phyloP scores from a whole-genome alignment of 2,797 vertebrate species.

The Melanotaenia nigrans region DNA sequence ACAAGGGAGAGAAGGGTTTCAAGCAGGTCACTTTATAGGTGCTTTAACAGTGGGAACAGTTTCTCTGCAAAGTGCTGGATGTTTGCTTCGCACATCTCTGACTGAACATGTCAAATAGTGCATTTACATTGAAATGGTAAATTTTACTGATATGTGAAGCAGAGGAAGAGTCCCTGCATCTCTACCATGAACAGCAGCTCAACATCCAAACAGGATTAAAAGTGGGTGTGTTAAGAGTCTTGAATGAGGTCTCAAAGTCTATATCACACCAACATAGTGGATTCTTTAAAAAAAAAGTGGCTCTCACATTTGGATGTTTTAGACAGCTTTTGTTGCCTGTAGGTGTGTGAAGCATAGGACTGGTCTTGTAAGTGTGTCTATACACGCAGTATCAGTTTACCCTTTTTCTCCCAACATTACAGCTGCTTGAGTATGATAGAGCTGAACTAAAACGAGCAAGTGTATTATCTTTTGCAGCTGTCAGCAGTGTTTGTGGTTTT shows the following conservation, averaged over 20 bases:
- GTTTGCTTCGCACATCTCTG: constrained; percentile 68
- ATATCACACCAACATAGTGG: constrained; percentile 22
- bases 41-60: constrained; percentile 64
- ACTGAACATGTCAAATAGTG: constrained; percentile 68
- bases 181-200: background rate
- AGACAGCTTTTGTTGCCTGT: constrained; percentile 2
- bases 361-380: constrained; percentile 26
- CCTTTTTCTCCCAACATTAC: constrained; percentile 53
- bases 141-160: constrained; percentile 46
- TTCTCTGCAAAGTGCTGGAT: constrained; percentile 67
- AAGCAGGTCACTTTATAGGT: constrained; percentile 66
- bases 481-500: constrained; percentile 69
- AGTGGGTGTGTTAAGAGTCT: too few species aligned
- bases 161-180: constrained; percentile 38
- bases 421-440: constrained; percentile 61
- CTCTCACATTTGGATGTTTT: background rate
- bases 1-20: constrained; percentile 42
- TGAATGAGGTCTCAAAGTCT: background rate
- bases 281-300: constrained; percentile 10
- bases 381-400: constrained; percentile 52
- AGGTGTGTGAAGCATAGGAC: constrained; percentile 39
- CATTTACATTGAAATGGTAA: constrained; percentile 68
- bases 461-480: constrained; percentile 75
- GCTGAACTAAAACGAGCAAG: constrained; percentile 58
- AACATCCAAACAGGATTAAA: background rate